These are phyloP conservation scores for Axis porcinus DNA, from an alignment of 2,113 vertebrate species.

Conservation along the genomic window DNA sequence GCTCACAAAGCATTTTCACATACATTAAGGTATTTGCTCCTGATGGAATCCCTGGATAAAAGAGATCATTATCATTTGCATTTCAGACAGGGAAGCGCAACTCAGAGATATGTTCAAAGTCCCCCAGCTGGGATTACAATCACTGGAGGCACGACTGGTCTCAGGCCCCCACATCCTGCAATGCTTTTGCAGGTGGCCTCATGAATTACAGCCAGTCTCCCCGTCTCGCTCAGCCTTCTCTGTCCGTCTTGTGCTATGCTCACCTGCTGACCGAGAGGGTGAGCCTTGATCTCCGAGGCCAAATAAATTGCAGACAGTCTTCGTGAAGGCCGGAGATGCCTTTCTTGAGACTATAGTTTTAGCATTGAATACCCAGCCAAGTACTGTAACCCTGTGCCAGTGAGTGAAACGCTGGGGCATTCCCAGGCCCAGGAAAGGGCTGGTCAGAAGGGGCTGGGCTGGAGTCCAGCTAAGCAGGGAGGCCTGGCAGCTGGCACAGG, in stretches of 20 bases:
- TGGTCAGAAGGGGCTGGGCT: background rate
- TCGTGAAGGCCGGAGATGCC: background rate
- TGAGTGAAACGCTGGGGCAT: background rate
- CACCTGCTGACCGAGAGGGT: background rate
- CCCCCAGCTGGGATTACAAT: background rate
- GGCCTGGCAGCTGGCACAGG: background rate
- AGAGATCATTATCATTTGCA: background rate
- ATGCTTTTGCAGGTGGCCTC: background rate
- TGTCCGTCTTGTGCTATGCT: background rate
- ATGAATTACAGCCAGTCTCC: background rate
- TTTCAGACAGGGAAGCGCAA: background rate
- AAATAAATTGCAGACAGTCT: background rate
- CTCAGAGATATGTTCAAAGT: background rate
- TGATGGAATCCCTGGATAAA: background rate
- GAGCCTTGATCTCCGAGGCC: background rate
- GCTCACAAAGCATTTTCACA: background rate
- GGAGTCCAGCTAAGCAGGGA: constrained; percentile 23
- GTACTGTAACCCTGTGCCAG: background rate
- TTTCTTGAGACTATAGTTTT: background rate
- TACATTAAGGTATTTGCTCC: background rate
- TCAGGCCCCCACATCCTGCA: background rate
- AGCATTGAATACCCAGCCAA: background rate
- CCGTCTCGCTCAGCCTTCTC: background rate
- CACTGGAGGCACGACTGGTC: background rate
- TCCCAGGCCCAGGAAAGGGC: background rate